Conservation (phyloP, 2,113 vertebrate genomes). For the Otis tarda region DNA sequence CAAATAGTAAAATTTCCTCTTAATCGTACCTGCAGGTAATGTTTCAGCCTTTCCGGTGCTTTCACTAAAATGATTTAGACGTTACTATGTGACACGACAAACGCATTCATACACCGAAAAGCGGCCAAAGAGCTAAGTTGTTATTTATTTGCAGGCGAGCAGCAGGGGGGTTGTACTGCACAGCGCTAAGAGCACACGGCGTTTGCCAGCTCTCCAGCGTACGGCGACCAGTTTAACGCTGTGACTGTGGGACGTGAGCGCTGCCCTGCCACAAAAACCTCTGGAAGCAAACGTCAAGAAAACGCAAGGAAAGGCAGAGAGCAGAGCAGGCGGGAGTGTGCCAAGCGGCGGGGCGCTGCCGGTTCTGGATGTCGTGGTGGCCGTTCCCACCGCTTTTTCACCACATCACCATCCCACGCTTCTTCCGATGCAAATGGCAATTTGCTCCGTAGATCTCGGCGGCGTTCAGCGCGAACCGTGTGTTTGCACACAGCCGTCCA, state of each 20-base stretch:
- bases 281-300: background rate
- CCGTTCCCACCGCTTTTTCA: background rate
- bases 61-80: slow-evolving; percentile 42
- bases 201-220: slow-evolving; percentile 31
- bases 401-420: background rate
- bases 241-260: background rate
- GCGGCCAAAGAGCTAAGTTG: background rate
- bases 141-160: slow-evolving; percentile 47
- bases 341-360: background rate
- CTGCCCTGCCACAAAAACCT: background rate
- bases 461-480: background rate
- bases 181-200: background rate
- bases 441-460: background rate
- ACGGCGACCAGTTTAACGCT: background rate
- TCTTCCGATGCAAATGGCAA: background rate
- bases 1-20: background rate
- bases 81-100: background rate
- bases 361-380: background rate
- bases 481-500: background rate
- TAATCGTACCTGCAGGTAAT: background rate
- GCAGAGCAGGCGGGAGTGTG: fast-evolving
- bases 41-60: slow-evolving; percentile 17
- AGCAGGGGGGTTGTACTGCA: slow-evolving; percentile 31
- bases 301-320: fast-evolving
- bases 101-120: background rate